Conservation (phyloP, 2,113 vertebrate genomes). For the Oplegnathus fasciatus region DNA sequence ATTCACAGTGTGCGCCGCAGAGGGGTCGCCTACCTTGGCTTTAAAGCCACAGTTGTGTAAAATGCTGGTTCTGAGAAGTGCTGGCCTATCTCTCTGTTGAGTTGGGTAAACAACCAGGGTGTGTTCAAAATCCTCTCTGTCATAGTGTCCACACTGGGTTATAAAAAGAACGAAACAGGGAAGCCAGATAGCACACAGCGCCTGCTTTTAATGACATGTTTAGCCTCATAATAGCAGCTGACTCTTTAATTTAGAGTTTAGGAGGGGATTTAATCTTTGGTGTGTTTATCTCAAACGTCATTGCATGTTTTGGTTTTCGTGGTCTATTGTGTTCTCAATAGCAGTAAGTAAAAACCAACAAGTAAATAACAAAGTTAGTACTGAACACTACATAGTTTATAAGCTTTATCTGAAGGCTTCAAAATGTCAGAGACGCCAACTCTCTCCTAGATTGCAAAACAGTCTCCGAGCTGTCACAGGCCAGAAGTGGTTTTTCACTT, state of each 20-base stretch:
- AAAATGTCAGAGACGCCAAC: constrained; percentile 28
- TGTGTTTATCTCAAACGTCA: constrained; percentile 28
- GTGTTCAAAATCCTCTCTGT: constrained; percentile 68
- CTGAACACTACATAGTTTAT: constrained; percentile 15
- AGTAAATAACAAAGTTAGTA: constrained; percentile 42
- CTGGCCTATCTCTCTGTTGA: constrained; percentile 38
- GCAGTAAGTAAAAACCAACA: background rate
- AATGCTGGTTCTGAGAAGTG: constrained; percentile 32
- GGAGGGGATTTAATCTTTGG: constrained; percentile 45
- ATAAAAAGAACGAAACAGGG: constrained; percentile 71
- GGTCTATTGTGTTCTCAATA: constrained; percentile 6
- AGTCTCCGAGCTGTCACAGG: constrained; percentile 30
- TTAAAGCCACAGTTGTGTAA: constrained; percentile 12
- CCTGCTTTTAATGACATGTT: constrained; percentile 77
- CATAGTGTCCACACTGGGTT: constrained; percentile 63
- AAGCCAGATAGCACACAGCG: constrained; percentile 58
- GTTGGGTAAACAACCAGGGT: constrained; percentile 71
- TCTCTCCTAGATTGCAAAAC: constrained; percentile 23
- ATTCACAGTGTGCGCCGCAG: background rate
- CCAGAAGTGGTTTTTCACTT: constrained; percentile 52
- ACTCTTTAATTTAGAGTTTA: constrained; percentile 73
- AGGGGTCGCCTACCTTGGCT: background rate
- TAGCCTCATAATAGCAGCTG: constrained; percentile 61
- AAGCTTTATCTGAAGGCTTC: constrained; percentile 44
- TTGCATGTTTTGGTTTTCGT: constrained; percentile 38